Base-by-base conservation (phyloP, 2,888 invertebrate genomes). In the Pogonocherus hispidulus region DNA sequence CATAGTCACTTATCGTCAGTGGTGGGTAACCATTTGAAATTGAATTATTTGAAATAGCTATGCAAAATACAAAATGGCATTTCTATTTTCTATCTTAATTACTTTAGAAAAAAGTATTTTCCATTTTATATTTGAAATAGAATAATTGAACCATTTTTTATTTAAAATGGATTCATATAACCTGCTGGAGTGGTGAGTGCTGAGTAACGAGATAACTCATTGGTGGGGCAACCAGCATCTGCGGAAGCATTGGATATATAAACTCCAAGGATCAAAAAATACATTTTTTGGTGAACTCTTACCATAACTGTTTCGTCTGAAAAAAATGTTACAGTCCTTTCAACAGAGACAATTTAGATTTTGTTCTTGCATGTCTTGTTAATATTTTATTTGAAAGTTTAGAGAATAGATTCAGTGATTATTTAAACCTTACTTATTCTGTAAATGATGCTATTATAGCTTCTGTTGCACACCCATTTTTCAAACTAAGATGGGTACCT, bases 201-300 rank as follows among this genome's bases (percentile, higher is more conserved):
- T n/a, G n/a, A n/a, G n/a, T n/a, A n/a, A n/a, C n/a, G n/a, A n/a
- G n/a, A n/a, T n/a, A n/a, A n/a, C n/a, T n/a, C n/a, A n/a, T n/a
- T n/a, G n/a, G n/a, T n/a, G n/a, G n/a, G n/a, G n/a, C n/a, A n/a
- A n/a, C n/a, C n/a, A n/a, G n/a, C 49, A 22, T 49, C 3, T n/a
- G 49, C 16, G 23, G 20, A 47, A 47, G 47, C 47, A 19, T 22
- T 49, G 23, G 49, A n/a, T n/a, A n/a, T n/a, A 49, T 23, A 49
- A 49, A 22, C 49, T 49, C 23, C 49, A 49, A 49, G 49, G 49
- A 49, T 49, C 3, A 11, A 49, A 47, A 49, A 49, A 49, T 49
- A 49, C 14, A 22, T 49, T 47, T 49, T 49, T 49, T 16, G 49
- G 49, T 6, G 49, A 49, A 23, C 18, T 49, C 20, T 11, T 49